Evolutionary conservation across 23 tunicate species (phyloP).

Genomic region (Pegea sp.): DNA sequence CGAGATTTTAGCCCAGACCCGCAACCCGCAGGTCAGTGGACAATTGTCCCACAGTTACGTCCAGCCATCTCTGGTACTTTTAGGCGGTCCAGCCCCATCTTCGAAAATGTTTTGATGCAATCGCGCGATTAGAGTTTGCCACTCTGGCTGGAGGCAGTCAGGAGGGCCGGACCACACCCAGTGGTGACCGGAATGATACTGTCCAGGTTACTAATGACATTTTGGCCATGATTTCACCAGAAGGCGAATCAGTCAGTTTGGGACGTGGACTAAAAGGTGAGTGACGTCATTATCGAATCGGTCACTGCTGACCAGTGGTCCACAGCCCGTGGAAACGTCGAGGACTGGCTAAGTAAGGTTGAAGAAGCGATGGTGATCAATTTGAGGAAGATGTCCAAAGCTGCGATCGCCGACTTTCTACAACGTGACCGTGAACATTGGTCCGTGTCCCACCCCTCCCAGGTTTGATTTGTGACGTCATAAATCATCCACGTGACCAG

Average conservation of each 20-base stretch:
- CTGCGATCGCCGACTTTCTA: constrained; percentile 57
- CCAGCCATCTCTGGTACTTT: neutral
- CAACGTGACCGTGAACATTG: constrained; percentile 60
- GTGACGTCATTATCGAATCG: constrained; percentile 1
- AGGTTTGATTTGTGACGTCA: constrained; percentile 8
- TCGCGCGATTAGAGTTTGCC: constrained; percentile 84
- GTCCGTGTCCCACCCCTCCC: constrained; percentile 72
- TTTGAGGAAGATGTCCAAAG: constrained; percentile 76
- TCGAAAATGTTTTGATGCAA: constrained; percentile 99
- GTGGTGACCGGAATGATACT: constrained; percentile 39
- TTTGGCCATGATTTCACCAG: constrained; percentile 97
- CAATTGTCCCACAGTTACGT: neutral
- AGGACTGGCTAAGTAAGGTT: constrained; percentile 98
- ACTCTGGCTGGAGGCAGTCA: constrained; percentile 23
- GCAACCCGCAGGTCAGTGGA: constrained; percentile 69
- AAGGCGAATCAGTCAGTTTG: constrained; percentile 80
- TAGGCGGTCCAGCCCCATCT: constrained; percentile 97
- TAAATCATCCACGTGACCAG: neutral
- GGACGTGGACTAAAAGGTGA: constrained; percentile 96
- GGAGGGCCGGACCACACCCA: constrained; percentile 81
- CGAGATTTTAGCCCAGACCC: constrained; percentile 89
- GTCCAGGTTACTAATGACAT: constrained; percentile 82
- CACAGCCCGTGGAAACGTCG: constrained; percentile 98
- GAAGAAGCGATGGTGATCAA: constrained; percentile 98
- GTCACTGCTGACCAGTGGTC: neutral